phyloP scores from a whole-genome alignment of 2,888 invertebrate genomes.

The Hirtodrosophila duncani region DNA sequence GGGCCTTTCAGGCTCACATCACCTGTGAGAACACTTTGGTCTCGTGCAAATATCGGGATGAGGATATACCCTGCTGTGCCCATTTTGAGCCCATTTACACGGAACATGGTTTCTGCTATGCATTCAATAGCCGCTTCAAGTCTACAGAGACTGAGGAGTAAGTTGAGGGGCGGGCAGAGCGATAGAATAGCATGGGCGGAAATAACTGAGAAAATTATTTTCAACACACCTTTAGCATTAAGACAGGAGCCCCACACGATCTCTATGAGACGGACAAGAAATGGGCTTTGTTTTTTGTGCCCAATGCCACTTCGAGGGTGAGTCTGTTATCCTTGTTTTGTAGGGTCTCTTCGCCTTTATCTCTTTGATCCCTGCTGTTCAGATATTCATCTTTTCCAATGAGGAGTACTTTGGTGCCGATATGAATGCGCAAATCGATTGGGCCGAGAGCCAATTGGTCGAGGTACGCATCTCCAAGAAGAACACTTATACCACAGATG shows the following conservation, averaged over 20 bases:
- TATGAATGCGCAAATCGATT: conserved; percentile 84
- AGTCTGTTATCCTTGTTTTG: not conserved
- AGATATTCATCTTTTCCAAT: conserved; percentile 81
- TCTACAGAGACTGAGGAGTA: conserved; percentile 73
- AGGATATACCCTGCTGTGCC: conserved; percentile 83
- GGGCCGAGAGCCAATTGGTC: conserved; percentile 80
- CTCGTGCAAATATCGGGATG: conserved; percentile 85
- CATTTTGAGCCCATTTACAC: conserved; percentile 85
- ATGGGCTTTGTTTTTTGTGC: conserved; percentile 76
- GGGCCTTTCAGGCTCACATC: conserved; percentile 65
- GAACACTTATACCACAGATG: conserved; percentile 87
- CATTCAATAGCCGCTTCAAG: conserved; percentile 81
- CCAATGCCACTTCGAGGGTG: conserved; percentile 71
- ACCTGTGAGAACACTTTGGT: conserved; percentile 82
- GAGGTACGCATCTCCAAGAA: conserved; percentile 82
- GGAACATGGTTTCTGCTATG: conserved; percentile 86
- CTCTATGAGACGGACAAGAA: conserved; percentile 78
- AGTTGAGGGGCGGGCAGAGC: conserved; percentile 55
- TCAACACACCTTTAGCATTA: too few relatives aligned
- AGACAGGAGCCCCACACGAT: conserved; percentile 70
- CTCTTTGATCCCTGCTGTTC: not conserved
- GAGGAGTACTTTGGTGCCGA: conserved; percentile 86
- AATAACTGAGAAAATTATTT: too few relatives aligned
- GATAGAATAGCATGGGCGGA: too few relatives aligned
- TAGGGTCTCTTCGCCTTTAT: too few relatives aligned